phyloP scores from a whole-genome alignment of 2,888 invertebrate species.

The Drosophila fulvimacula region DNA sequence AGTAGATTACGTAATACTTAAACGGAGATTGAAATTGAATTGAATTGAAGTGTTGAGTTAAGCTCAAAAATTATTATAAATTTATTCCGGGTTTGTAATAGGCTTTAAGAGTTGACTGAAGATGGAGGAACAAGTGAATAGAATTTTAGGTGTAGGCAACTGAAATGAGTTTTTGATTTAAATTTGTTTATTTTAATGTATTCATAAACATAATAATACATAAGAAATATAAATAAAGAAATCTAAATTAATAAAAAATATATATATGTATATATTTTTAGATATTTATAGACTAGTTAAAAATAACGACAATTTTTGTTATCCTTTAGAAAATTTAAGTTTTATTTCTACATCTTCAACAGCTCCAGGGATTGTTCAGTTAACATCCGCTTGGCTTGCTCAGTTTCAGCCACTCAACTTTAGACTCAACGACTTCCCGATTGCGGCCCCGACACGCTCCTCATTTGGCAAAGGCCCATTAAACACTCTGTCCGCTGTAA shows the following conservation, averaged over 20 bases:
- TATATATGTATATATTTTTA: no score
- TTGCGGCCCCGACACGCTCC: neutral
- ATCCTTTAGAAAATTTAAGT: neutral
- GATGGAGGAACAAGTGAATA: neutral
- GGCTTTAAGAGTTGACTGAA: neutral
- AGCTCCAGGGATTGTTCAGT: neutral
- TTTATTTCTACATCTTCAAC: no score
- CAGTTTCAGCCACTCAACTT: neutral
- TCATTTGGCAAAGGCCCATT: slow-evolving; percentile 32
- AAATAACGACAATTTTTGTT: neutral
- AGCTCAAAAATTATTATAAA: neutral
- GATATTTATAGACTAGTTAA: no score
- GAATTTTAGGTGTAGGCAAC: neutral
- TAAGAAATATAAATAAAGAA: no score
- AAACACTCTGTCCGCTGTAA: slow-evolving; percentile 49
- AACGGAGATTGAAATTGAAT: neutral
- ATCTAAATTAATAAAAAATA: neutral
- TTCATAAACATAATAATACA: no score
- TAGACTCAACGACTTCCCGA: slow-evolving; percentile 1
- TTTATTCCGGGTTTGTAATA: neutral
- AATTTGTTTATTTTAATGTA: no score
- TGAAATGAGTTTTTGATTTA: neutral
- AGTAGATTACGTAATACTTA: slow-evolving; percentile 6
- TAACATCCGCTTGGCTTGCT: neutral
- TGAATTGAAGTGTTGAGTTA: slow-evolving; percentile 2